These are phyloP conservation scores for Siphamia tubifer DNA, from an alignment of 2,113 vertebrate genomes.

Conservation along the genomic window DNA sequence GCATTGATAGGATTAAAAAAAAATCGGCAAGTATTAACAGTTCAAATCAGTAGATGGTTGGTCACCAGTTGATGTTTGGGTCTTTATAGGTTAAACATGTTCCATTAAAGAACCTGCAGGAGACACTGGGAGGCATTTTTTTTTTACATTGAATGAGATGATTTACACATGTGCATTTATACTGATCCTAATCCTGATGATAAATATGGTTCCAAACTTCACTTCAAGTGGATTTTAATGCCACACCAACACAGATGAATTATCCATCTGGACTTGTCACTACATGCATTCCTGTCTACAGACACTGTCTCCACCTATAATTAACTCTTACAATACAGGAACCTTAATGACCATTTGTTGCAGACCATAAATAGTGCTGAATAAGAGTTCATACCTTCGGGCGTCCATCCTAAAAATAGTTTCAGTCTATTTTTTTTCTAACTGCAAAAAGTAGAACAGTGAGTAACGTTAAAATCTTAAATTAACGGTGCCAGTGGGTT, in stretches of 20 bases:
- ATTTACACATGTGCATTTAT: too few species aligned
- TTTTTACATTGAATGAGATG: too few species aligned
- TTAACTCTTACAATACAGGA: conserved; percentile 2
- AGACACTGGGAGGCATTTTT: too few species aligned
- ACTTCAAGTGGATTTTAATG: background rate
- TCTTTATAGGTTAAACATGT: too few species aligned
- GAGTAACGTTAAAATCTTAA: conserved; percentile 19
- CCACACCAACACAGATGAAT: background rate
- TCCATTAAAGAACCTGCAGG: too few species aligned
- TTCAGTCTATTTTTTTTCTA: conserved; percentile 7
- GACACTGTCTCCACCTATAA: background rate
- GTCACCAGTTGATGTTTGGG: too few species aligned
- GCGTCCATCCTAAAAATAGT: conserved; percentile 26
- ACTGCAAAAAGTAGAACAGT: conserved; percentile 13
- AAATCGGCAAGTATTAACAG: too few species aligned
- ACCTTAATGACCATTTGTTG: background rate
- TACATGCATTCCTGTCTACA: background rate
- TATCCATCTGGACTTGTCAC: background rate
- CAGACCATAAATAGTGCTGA: background rate
- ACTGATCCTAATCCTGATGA: too few species aligned
- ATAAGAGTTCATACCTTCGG: conserved; percentile 17
- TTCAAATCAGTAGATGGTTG: too few species aligned
- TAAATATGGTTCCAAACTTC: too few species aligned
- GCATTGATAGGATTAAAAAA: too few species aligned
- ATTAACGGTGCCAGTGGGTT: conserved; percentile 2